phyloP scores from a whole-genome alignment of 1,140 invertebrate genomes.

The Papilio xuthus region DNA sequence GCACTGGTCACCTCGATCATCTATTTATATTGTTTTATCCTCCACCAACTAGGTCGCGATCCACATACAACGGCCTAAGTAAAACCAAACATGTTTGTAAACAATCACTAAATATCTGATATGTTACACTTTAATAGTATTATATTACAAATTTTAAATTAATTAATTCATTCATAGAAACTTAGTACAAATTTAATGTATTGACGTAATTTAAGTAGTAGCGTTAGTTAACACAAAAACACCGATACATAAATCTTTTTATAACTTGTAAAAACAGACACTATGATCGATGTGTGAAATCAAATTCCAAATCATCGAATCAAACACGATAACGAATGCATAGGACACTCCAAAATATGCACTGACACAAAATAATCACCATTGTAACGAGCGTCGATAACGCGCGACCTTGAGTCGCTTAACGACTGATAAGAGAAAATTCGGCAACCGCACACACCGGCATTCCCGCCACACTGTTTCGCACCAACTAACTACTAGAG shows the following conservation, averaged over 20 bases:
- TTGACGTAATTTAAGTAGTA: not conserved
- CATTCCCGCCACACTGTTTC: constrained; percentile 65
- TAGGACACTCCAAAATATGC: constrained; percentile 48
- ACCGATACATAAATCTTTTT: not conserved
- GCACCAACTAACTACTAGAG: constrained; percentile 42
- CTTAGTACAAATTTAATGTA: not conserved
- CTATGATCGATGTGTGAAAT: constrained; percentile 50
- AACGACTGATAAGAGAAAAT: constrained; percentile 74
- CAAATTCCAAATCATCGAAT: constrained; percentile 32
- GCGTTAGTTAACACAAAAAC: not conserved
- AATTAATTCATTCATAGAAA: not conserved
- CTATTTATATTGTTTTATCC: constrained; percentile 81
- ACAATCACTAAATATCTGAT: constrained; percentile 49
- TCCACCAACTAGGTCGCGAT: constrained; percentile 79
- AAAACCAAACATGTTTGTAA: constrained; percentile 66
- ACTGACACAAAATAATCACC: constrained; percentile 65
- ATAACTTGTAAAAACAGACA: not conserved
- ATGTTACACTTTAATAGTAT: not conserved
- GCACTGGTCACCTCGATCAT: constrained; percentile 69
- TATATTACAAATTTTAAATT: not conserved
- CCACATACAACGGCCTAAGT: constrained; percentile 69
- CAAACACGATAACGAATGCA: constrained; percentile 41
- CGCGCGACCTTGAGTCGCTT: constrained; percentile 68
- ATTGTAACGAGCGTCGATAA: constrained; percentile 68
- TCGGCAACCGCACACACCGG: constrained; percentile 59